Evolutionary conservation across 1,140 invertebrate species (phyloP), one percentile per base, ranked within the genome.

Genomic region (Tribolium madens): DNA sequence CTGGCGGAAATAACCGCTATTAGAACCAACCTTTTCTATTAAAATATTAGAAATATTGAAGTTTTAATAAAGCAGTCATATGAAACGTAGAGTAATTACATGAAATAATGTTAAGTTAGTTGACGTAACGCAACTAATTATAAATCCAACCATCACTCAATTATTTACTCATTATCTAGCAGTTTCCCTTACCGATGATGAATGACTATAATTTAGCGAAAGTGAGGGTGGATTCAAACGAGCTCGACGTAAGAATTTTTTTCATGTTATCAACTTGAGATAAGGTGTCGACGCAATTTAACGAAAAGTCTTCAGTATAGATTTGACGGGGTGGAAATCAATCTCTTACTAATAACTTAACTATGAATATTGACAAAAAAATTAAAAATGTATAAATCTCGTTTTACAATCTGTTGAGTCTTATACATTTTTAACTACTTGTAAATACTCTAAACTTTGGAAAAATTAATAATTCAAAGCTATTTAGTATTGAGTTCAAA

Each of bases 171-270:
- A 57, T 57, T 57, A 17, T 18, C 52, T 57, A 57, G 10, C 17
- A 57, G 15, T 57, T 57, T 21, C 52, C 52, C 17, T 57, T 57
- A 57, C 52, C 2, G 52, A 57, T 18, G 52, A 57, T 57, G 17
- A 57, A 57, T 57, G 52, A 57, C 52, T 57, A 21, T 21, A 57
- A 57, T 57, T 57, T 57, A 57, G 15, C 52, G 52, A 57, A 57
- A 57, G 17, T 57, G 14, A 57, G 17, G 52, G 17, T 57, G 9
- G 52, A 57, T 57, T 57, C 17, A 57, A 57, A 57, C 17, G 52
- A 57, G 17, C 52, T n/a, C 15, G n/a, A 17, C 14, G 17, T 17
- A 7, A 26, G 7, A 9, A n/a, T 57, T 57, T 57, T 52, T 57
- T 57, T 17, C 50, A 17, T 42, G 52, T 57, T 57, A 57, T 57